Evolutionary conservation across 2,113 vertebrate genomes (phyloP), one percentile per base, ranked within the genome.

Genomic region (Perca fluviatilis): DNA sequence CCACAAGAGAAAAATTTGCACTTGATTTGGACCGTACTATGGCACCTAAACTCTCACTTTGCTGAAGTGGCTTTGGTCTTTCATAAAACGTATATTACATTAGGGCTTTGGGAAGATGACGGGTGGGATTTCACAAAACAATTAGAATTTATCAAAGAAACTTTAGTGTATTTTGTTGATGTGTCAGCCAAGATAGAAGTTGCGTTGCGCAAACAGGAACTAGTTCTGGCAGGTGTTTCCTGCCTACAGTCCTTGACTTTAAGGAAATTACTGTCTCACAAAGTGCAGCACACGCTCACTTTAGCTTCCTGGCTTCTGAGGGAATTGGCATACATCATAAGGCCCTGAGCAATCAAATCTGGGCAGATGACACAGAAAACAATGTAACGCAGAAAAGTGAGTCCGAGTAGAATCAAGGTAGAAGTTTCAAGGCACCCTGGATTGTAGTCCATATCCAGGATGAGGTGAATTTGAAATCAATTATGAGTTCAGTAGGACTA

Each of bases 51-150:
- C 74, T 69, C 79, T 86, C 61, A 62, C 57, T 75, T 51, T 60
- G 21, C 61, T 51, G 49, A 66, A 83, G 74, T 66, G 67, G 62
- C 33, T 72, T 56, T 54, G 79, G 66, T 79, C 58, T 86, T 83
- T 87, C 79, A 88, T 93, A 92, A 90, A 88, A 89, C 30, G 7
- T 77, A 86, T 93, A 94, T 94, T 91, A 69, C 78, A 78, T 91
- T 73, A 88, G 92, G 81, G 86, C 76, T 89, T 86, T 53, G 50
- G 88, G 81, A 83, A 87, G 70, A 85, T 80, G 80, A 81, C 75
- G 49, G 90, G 13, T 78, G 54, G 85, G 73, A 88, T 88, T 79
- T 89, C 60, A 36, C 54, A 88, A 88, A 77, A 66, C 73, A 86
- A 92, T 92, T 89, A 88, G 66, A 89, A 86, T 89, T 70, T 68